Percentiles rank a stretch among this genome's conserved stretches.
These are phyloP conservation scores for Acrobasis repandana DNA, from an alignment of 2,888 invertebrate species.

Conservation along the genomic window DNA sequence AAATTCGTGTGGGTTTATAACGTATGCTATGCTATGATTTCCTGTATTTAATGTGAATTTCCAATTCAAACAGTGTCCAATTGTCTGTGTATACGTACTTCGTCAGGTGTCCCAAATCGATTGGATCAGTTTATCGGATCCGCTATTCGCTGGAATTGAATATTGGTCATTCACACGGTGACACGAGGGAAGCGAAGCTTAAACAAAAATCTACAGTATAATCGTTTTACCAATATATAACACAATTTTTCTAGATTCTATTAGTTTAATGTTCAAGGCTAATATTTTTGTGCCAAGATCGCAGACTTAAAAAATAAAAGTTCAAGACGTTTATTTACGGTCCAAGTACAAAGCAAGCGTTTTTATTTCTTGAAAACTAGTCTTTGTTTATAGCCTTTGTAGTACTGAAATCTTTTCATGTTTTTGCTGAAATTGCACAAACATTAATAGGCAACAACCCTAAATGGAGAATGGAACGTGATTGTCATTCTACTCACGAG, in stretches of 20 bases:
- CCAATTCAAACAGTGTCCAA: constrained; percentile 5
- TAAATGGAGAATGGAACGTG: neutral
- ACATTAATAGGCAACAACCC: neutral
- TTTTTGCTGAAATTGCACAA: constrained; percentile 1
- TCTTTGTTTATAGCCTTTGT: constrained; percentile 3
- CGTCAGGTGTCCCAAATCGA: constrained; percentile 17
- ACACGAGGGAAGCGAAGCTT: neutral
- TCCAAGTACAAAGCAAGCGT: neutral
- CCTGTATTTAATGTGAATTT: neutral
- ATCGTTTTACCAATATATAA: neutral
- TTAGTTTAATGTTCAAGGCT: neutral
- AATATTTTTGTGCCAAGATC: constrained; percentile 13
- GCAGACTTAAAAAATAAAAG: neutral
- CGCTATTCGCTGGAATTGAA: constrained; percentile 19
- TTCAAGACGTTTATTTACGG: neutral
- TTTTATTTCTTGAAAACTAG: constrained; percentile 8
- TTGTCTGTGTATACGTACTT: neutral
- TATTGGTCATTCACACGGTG: constrained; percentile 16
- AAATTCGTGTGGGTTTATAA: too few relatives aligned
- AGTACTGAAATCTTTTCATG: constrained; percentile 1
- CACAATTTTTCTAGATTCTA: neutral
- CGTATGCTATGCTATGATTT: too few relatives aligned
- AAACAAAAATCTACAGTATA: neutral
- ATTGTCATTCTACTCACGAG: neutral
- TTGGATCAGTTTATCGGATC: constrained; percentile 14